phyloP scores from a whole-genome alignment of 2,113 vertebrate genomes.

The Campylomormyrus numenius region DNA sequence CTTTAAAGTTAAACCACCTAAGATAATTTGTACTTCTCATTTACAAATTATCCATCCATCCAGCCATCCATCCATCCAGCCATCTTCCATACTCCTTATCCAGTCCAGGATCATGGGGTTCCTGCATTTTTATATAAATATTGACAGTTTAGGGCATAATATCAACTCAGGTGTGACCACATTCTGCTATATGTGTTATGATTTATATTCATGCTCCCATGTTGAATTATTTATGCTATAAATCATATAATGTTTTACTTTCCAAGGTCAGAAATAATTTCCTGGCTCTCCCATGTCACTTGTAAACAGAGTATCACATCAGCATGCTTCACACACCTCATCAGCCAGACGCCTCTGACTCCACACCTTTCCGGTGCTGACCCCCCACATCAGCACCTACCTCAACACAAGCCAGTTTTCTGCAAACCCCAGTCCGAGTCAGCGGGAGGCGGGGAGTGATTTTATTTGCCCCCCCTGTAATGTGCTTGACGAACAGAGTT shows the following conservation, averaged over 20 bases:
- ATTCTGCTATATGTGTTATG: neutral
- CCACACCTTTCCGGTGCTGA: conserved; percentile 40
- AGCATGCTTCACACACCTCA: conserved; percentile 14
- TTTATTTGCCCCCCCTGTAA: conserved; percentile 32
- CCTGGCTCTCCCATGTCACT: neutral
- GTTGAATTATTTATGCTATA: neutral
- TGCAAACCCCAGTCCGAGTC: conserved; percentile 42
- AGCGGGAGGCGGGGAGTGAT: conserved; percentile 28
- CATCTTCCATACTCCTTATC: neutral
- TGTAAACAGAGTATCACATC: neutral
- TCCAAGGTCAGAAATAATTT: neutral
- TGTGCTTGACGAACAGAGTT: conserved; percentile 34
- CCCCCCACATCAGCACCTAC: conserved; percentile 52
- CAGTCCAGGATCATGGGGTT: neutral
- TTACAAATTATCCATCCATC: conserved; percentile 4
- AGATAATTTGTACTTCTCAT: conserved; percentile 29
- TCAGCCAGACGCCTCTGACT: conserved; percentile 57
- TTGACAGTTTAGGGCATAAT: neutral
- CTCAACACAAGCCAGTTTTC: conserved; percentile 54
- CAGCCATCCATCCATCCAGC: neutral
- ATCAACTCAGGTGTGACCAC: neutral
- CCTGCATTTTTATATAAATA: neutral
- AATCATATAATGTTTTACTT: neutral
- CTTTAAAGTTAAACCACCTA: neutral
- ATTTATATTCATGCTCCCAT: neutral